Base-by-base conservation (phyloP, 2,113 vertebrate species). In the Vulpes vulpes region DNA sequence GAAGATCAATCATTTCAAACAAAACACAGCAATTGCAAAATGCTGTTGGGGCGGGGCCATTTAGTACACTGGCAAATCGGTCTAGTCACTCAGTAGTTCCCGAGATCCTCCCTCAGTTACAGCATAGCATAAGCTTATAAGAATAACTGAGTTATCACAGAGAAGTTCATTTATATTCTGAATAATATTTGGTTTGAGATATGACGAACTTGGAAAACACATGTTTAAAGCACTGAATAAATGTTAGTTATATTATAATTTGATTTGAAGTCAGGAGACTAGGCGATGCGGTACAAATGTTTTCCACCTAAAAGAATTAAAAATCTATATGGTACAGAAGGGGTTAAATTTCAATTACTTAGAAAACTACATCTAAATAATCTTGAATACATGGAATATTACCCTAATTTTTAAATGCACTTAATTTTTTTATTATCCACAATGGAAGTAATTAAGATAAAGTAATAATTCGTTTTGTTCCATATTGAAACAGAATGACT, bases 391-490 rank as follows among this genome's bases (percentile, higher is more conserved):
- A 62, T 65, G 30, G 91, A 88, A 60, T 89, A 38, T 59, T 92
- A 89, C 9, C 84, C 10, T 92, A 82, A 85, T 83, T 95, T 97
- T 94, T 53, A 93, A 97, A 71, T 60, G 35, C 8, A 80, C 5
- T 80, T 91, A 81, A 59, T 43, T 80, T 95, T 96, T 96, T 89
- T 60, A 65, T 90, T 96, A 84, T 65, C 14, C 0, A 16, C 62
- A 89, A 93, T 69, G 8, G 20, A 74, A 95, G 17, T 83, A 87
- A 85, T 93, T 89, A 81, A 71, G 35, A 73, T 82, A 91, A 85
- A 93, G 80, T 69, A 74, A 74, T 96, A 80, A 80, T 74, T 95
- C 15, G 80, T 59, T 76, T 62, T 16, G 2, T 89, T 85, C 6
- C 11, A 35, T 32, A 78, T 93, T 93, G 89, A 90, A 95, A 94